phyloP scores from a whole-genome alignment of 2,888 invertebrate genomes.

The Agonopterix subpropinquella region DNA sequence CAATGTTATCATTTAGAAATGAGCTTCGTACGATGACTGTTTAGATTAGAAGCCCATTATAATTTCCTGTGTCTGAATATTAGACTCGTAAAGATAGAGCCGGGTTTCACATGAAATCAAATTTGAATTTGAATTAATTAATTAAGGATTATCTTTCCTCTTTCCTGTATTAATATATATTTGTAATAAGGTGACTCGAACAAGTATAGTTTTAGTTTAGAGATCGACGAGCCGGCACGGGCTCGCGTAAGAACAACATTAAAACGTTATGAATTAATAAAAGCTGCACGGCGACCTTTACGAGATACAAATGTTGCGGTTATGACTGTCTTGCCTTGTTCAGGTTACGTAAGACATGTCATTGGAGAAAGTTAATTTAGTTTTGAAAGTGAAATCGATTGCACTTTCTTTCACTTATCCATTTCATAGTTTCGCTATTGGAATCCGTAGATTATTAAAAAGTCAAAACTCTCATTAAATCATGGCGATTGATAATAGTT shows the following conservation, averaged over 20 bases:
- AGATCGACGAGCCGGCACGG: background rate
- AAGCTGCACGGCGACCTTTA: conserved; percentile 54
- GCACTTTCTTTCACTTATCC: conserved; percentile 72
- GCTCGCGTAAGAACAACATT: conserved; percentile 17
- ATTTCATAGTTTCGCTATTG: conserved; percentile 57
- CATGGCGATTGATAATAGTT: background rate
- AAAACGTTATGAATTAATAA: conserved; percentile 28
- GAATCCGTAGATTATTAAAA: conserved; percentile 22
- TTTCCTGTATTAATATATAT: too few species aligned
- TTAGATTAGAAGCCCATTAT: background rate
- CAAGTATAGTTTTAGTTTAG: too few species aligned
- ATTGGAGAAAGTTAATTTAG: conserved; percentile 75
- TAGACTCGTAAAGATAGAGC: too few species aligned
- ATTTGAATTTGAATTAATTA: too few species aligned
- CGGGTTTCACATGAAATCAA: too few species aligned
- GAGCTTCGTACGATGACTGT: background rate
- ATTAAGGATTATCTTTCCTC: too few species aligned
- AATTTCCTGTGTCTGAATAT: background rate
- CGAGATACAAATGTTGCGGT: conserved; percentile 57
- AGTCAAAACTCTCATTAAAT: background rate
- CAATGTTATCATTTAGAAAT: conserved; percentile 1
- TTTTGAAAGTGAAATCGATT: conserved; percentile 76
- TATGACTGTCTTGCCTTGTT: conserved; percentile 65
- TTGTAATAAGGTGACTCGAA: too few species aligned
- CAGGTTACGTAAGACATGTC: conserved; percentile 71